A percentile compares a stretch with the other conserved stretches of the same genome.
These are phyloP conservation scores for Mythimna ferrago DNA, from an alignment of 2,888 invertebrate genomes.

Conservation along the genomic window DNA sequence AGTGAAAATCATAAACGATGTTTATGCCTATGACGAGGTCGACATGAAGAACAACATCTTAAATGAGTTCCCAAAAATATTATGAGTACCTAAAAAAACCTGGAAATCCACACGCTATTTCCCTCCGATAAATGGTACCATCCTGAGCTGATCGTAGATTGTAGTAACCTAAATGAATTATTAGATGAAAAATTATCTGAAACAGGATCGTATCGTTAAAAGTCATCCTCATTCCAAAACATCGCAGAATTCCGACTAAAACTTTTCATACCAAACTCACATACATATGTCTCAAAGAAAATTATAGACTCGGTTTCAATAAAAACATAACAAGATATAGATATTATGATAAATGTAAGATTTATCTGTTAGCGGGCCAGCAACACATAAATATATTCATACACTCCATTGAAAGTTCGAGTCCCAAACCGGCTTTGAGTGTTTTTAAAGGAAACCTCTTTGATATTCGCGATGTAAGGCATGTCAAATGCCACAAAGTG, in stretches of 20 bases:
- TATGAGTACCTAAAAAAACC: too few relatives aligned
- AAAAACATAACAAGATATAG: conserved; percentile 79
- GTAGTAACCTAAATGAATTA: too few relatives aligned
- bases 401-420: conserved; percentile 80
- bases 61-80: too few relatives aligned
- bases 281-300: conserved; percentile 64
- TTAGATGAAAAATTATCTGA: too few relatives aligned
- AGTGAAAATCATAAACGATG: too few relatives aligned
- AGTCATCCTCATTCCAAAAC: not conserved
- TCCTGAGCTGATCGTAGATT: too few relatives aligned
- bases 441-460: conserved; percentile 82
- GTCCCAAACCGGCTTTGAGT: conserved; percentile 77
- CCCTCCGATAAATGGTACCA: too few relatives aligned
- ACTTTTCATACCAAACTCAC: conserved; percentile 36
- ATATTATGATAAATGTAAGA: conserved; percentile 83
- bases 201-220: not conserved
- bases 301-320: conserved; percentile 77
- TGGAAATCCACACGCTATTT: too few relatives aligned
- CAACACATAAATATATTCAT: conserved; percentile 83
- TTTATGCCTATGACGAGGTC: too few relatives aligned
- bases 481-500: conserved; percentile 69
- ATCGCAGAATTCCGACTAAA: not conserved
- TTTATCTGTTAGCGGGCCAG: conserved; percentile 78
- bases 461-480: conserved; percentile 73
- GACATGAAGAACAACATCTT: too few relatives aligned